Evolutionary conservation across 2,797 vertebrate species (phyloP), one percentile per base, ranked within the genome.

Genomic region (Hypotaenidia okinawae): DNA sequence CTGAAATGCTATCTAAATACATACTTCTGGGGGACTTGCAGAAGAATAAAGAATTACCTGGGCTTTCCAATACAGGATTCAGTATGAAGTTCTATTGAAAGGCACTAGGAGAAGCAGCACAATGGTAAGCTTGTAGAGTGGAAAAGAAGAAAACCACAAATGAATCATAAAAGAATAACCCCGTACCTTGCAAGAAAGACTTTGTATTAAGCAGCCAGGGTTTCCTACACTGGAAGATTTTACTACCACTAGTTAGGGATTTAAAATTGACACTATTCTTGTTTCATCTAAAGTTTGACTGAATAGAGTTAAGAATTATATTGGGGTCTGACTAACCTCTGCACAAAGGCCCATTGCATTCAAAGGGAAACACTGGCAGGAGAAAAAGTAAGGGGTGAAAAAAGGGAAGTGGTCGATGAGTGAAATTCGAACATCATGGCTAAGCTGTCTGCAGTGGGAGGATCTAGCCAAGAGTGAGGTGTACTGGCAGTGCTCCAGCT

Each of bases 381-480:
- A 11, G 24, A 91, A 90, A 63, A 14, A 68, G 32, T 67, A 90
- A 83, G 3, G 11, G 17, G 15, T 90, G 62, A 81, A 93, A 75
- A 91, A 83, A 51, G 27, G 39, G 84, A 95, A 93, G 73, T 84
- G 80, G 13, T 62, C 69, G 63, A 80, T 78, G 61, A 88, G 47
- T 62, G 69, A 86, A 95, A 84, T 78, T 88, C 4, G 11, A 63
- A 66, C 17, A 14, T 75, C 49, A 61, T 16, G 49, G 27, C 68
- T 80, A 82, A 89, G 7, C 7, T 87, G 87, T 94, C 58, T 94
- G 43, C 32, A 0, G 1, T 75, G 64, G 45, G 89, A 87, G 61
- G 35, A 85, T 81, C 35, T 45, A 91, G 79, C 79, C 76, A 87
- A 68, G 66, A 61, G 33, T 86, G 89, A 94, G 32, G 37, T 74